Evolutionary conservation across 1,140 invertebrate genomes (phyloP).

Genomic region (Psix sp.): DNA sequence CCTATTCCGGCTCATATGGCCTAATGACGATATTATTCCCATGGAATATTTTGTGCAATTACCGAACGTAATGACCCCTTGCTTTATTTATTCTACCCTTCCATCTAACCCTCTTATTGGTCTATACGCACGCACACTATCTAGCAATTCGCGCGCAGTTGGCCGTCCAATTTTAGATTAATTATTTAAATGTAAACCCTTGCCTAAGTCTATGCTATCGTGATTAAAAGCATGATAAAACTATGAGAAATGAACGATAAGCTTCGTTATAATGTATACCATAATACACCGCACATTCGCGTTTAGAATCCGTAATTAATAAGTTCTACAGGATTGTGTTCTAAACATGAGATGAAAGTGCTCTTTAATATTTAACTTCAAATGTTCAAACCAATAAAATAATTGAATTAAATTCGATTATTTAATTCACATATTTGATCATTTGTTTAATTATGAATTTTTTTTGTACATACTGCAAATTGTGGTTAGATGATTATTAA

Average conservation of each 20-base stretch:
- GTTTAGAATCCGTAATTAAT: too few relatives aligned
- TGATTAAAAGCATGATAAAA: constrained; percentile 56
- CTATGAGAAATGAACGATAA: constrained; percentile 49
- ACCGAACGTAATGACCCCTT: constrained; percentile 61
- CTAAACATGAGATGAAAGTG: too few relatives aligned
- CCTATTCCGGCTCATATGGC: constrained; percentile 43
- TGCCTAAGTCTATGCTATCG: constrained; percentile 22
- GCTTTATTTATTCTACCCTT: constrained; percentile 59
- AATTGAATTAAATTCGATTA: too few relatives aligned
- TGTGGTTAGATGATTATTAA: too few relatives aligned
- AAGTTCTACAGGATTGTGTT: too few relatives aligned
- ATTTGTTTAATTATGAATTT: too few relatives aligned
- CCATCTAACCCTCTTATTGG: constrained; percentile 40
- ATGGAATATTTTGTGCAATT: constrained; percentile 65
- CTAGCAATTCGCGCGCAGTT: constrained; percentile 51
- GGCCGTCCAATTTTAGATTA: constrained; percentile 56
- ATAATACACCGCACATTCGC: too few relatives aligned
- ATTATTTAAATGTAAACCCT: constrained; percentile 60
- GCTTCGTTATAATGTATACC: constrained; percentile 24
- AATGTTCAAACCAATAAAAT: too few relatives aligned
- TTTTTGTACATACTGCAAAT: too few relatives aligned
- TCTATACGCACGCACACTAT: constrained; percentile 11
- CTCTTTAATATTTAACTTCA: too few relatives aligned
- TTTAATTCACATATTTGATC: too few relatives aligned
- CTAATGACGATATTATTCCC: constrained; percentile 65